Evolutionary conservation across 1,140 invertebrate species (phyloP), one percentile per base, ranked within the genome.

Genomic region (Eubasilissa regina): DNA sequence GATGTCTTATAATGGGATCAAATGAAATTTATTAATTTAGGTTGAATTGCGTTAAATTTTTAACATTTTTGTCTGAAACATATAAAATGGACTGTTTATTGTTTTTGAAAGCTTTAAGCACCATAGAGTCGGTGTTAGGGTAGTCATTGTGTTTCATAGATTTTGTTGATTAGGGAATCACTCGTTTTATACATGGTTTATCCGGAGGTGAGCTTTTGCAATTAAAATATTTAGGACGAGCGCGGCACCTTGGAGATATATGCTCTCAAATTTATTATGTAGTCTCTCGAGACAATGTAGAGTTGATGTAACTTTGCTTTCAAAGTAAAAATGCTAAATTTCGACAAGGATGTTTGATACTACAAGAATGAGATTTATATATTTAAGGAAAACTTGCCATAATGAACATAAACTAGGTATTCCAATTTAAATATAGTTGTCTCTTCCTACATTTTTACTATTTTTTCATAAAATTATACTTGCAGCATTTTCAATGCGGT

Each of bases 121-220:
- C 78, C 70, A 43, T 80, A 80, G 78, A 73, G 64, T 80, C 78
- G 66, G 66, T 80, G 78, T 80, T 80, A 80, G 78, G 56, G 47
- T 64, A 53, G 47, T 19, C 4, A 47, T 77, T 75, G 15, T 60
- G 51, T 60, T 75, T 21, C 15, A 56, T 74, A 58, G 13, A 25
- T 56, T 55, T 11, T 45, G 72, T 55, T 56, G 17, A 44, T 45
- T 58, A 62, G 58, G 55, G 15, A 58, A 62, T 47, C 55, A 62
- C 58, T 48, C 44, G 35, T 62, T 60, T 60, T 75, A 75, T 75
- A 58, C 55, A 19, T 60, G 43, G 43, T 74, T 56, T 58, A 44
- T 44, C 53, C 48, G 44, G 45, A 44, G 58, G 56, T n/a, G 45
- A 62, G 74, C 53, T 62, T 58, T 8, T 3, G 55, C 25, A 35